Percentiles rank a stretch among this genome's conserved stretches.
Evolutionary conservation across 2,113 vertebrate genomes (phyloP).

Genomic region (Climacteris rufus): DNA sequence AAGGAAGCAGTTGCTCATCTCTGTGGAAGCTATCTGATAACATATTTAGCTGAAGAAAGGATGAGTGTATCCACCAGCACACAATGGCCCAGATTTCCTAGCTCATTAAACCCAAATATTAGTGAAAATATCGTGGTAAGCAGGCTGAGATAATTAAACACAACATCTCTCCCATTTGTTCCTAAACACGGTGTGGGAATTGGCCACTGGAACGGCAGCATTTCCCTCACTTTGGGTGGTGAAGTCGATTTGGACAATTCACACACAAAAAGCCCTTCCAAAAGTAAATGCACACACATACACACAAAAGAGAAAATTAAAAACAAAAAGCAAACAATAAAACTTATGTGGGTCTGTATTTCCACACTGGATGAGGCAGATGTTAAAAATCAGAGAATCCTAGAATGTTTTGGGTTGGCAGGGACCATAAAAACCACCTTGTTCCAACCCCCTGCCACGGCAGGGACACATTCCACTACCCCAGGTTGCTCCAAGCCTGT

Average conservation of each 20-base stretch:
- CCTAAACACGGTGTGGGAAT: not conserved
- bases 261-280: not conserved
- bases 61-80: not conserved
- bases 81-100: not conserved
- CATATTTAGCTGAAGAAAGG: not conserved
- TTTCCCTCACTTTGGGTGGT: not conserved
- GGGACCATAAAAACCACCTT: not conserved
- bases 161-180: not conserved
- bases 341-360: not conserved
- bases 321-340: not conserved
- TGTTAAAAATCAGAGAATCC: not conserved
- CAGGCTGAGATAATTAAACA: not conserved
- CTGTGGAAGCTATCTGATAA: not conserved
- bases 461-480: not conserved
- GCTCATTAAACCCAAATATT: not conserved
- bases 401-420: not conserved
- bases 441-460: not conserved
- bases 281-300: not conserved
- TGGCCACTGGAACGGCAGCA: not conserved
- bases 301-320: not conserved
- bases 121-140: not conserved
- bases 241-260: not conserved
- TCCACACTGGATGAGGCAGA: not conserved
- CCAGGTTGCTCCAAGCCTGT: not conserved
- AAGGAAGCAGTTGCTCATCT: constrained; percentile 30